These are phyloP conservation scores for Hoplostethus atlanticus DNA, from an alignment of 2,797 vertebrate genomes.

Conservation along the genomic window DNA sequence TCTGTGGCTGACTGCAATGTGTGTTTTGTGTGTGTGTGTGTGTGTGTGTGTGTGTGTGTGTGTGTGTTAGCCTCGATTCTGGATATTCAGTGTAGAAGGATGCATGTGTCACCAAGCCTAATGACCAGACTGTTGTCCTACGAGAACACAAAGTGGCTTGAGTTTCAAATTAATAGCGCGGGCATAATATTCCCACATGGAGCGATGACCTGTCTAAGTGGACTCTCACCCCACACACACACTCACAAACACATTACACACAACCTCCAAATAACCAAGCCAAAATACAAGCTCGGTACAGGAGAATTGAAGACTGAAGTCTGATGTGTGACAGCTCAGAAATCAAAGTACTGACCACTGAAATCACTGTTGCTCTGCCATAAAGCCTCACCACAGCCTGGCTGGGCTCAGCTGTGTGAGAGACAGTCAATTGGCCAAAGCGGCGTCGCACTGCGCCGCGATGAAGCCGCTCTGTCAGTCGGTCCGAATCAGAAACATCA, in stretches of 20 bases:
- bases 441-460: background rate
- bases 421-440: slow-evolving; percentile 9
- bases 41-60: slow-evolving; percentile 16
- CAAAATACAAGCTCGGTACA: background rate
- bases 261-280: background rate
- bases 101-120: slow-evolving; percentile 19
- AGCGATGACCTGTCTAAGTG: slow-evolving; percentile 11
- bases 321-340: background rate
- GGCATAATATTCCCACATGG: slow-evolving; percentile 13
- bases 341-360: slow-evolving; percentile 13
- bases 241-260: background rate
- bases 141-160: slow-evolving; percentile 1
- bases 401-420: slow-evolving; percentile 29
- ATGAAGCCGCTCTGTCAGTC: slow-evolving; percentile 10
- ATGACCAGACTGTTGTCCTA: background rate
- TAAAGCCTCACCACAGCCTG: slow-evolving; percentile 18
- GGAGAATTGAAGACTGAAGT: background rate
- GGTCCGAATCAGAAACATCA: slow-evolving; percentile 11
- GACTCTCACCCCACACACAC: background rate
- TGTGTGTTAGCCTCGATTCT: slow-evolving; percentile 43
- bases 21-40: background rate
- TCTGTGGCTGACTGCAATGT: slow-evolving; percentile 9
- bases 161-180: slow-evolving; percentile 40
- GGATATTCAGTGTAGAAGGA: slow-evolving; percentile 21
- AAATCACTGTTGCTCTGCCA: slow-evolving; percentile 12